Evolutionary conservation across 92 coral and sea anemone genomes (phyloP).

Genomic region (Diadumene lineata): DNA sequence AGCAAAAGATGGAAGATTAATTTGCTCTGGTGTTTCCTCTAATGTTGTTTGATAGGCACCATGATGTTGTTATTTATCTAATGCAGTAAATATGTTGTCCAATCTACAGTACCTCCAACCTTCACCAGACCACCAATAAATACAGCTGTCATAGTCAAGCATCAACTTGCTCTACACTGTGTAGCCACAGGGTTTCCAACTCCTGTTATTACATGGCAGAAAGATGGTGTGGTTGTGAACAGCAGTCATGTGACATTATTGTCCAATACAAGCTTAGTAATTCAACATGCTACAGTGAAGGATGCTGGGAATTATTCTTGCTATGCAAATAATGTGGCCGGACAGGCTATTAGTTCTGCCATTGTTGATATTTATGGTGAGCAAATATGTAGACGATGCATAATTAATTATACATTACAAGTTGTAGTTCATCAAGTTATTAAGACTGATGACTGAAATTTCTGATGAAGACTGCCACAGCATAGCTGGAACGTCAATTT

Average conservation of each 20-base stretch:
- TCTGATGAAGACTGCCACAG: too few species aligned
- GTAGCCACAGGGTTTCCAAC: conserved; percentile 71
- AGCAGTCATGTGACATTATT: conserved; percentile 60
- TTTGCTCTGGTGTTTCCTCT: too few species aligned
- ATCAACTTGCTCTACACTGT: conserved; percentile 70
- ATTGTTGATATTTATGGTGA: conserved; percentile 72
- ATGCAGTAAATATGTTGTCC: too few species aligned
- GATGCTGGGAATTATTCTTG: conserved; percentile 87
- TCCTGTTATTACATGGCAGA: conserved; percentile 75
- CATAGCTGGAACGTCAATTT: too few species aligned
- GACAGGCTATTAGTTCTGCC: conserved; percentile 45
- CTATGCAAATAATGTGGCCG: conserved; percentile 69
- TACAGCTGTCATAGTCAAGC: conserved; percentile 60
- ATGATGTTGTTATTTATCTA: too few species aligned
- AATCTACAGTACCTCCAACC: conserved; percentile 78
- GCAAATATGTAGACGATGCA: too few species aligned
- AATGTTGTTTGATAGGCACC: too few species aligned
- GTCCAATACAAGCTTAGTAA: conserved; percentile 69
- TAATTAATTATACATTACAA: too few species aligned
- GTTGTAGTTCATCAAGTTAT: too few species aligned
- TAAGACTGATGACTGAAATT: too few species aligned
- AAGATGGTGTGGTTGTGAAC: conserved; percentile 55
- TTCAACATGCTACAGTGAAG: conserved; percentile 41
- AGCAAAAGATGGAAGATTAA: too few species aligned
- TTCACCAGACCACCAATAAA: conserved; percentile 60